Evolutionary conservation across 2,888 invertebrate genomes (phyloP).

Genomic region (Cryptosula pallasiana): DNA sequence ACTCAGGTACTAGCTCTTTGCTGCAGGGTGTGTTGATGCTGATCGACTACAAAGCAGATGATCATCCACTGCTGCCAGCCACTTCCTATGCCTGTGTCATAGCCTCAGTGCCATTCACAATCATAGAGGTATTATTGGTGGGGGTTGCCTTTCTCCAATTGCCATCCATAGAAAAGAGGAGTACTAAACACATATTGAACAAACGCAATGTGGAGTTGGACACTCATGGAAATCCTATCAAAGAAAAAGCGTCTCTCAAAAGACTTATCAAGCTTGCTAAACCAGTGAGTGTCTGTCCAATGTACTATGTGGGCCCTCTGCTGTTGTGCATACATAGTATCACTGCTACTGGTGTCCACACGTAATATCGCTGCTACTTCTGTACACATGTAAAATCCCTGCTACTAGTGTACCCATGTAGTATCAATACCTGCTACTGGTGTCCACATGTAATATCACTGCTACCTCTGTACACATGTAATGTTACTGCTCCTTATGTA

Average conservation of each 20-base stretch:
- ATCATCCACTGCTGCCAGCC: constrained; percentile 37
- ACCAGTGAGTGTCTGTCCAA: too few species aligned
- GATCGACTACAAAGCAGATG: constrained; percentile 31
- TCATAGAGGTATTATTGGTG: constrained; percentile 36
- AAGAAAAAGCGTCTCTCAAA: constrained; percentile 34
- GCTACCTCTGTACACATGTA: too few species aligned
- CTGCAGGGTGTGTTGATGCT: not conserved
- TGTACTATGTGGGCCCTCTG: too few species aligned
- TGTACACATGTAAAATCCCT: too few species aligned
- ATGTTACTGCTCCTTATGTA: too few species aligned
- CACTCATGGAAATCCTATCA: constrained; percentile 39
- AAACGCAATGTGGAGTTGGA: constrained; percentile 40
- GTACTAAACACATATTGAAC: constrained; percentile 39
- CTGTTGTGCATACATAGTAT: too few species aligned
- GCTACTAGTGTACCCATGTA: too few species aligned
- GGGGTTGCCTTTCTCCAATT: constrained; percentile 34
- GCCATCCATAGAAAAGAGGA: constrained; percentile 33
- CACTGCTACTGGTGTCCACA: too few species aligned
- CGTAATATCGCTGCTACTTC: too few species aligned
- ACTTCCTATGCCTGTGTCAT: constrained; percentile 42
- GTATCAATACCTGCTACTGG: too few species aligned
- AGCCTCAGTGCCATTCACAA: constrained; percentile 34
- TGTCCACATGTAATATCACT: too few species aligned
- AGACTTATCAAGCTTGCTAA: constrained; percentile 40
- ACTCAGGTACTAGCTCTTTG: not conserved